These are phyloP conservation scores for Apostichopus parvimensis DNA, from an alignment of 35 echinoderm and acorn worm species.

Conservation along the genomic window DNA sequence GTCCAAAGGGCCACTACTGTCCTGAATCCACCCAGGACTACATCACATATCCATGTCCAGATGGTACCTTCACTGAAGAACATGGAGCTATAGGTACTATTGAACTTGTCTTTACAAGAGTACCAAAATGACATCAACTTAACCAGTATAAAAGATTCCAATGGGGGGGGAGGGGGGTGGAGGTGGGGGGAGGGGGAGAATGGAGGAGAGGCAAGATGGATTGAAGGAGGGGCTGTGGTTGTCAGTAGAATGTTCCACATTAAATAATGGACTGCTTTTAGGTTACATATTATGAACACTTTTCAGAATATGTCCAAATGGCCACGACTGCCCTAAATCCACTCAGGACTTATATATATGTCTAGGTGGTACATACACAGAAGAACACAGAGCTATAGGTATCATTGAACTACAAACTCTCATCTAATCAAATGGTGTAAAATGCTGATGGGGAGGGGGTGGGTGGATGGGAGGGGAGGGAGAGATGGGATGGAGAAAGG, in stretches of 20 bases:
- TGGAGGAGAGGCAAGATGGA: no score
- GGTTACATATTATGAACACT: background rate
- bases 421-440: no score
- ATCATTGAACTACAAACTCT: background rate
- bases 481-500: no score
- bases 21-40: conserved; percentile 55
- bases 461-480: no score
- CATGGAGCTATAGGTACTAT: conserved; percentile 71
- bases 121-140: background rate
- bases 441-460: no score
- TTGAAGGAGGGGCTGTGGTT: no score
- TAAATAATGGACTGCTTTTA: no score
- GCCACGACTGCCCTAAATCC: conserved; percentile 78
- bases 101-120: background rate
- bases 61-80: conserved; percentile 87
- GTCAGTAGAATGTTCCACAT: no score
- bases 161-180: no score
- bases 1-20: conserved; percentile 90
- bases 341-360: conserved; percentile 61
- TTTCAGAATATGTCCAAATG: conserved; percentile 70
- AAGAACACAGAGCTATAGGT: conserved; percentile 82
- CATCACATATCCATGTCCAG: conserved; percentile 62
- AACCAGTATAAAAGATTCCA: no score
- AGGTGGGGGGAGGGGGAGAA: no score
- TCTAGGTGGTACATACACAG: conserved; percentile 80